Evolutionary conservation across 2,113 vertebrate species (phyloP).

Genomic region (Kobus ellipsiprymnus): DNA sequence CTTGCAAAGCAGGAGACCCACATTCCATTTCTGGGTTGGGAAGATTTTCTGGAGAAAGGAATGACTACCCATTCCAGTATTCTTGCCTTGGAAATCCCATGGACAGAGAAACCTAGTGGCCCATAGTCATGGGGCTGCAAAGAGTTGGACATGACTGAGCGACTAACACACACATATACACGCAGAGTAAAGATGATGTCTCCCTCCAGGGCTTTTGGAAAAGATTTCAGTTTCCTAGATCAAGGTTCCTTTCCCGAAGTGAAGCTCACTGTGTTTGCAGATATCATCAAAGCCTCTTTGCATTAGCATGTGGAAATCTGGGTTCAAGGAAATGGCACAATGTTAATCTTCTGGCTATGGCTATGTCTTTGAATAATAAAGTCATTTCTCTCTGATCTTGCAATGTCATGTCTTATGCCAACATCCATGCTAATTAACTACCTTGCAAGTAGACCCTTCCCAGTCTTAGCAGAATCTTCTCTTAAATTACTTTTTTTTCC

Average conservation of each 20-base stretch:
- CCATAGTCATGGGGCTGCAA: neutral
- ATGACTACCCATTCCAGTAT: neutral
- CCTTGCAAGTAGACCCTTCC: neutral
- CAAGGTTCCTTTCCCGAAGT: neutral
- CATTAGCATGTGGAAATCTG: neutral
- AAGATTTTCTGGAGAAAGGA: neutral
- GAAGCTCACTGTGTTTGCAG: neutral
- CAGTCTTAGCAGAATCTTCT: neutral
- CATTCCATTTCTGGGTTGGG: rapidly evolving
- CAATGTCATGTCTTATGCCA: neutral
- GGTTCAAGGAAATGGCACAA: neutral
- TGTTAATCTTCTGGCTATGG: neutral
- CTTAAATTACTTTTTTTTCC: neutral
- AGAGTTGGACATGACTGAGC: neutral
- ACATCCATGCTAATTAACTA: neutral
- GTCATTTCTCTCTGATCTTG: neutral
- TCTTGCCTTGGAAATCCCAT: neutral
- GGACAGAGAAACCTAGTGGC: neutral
- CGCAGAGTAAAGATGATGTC: neutral
- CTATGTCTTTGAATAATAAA: neutral
- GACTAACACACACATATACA: neutral
- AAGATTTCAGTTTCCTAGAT: neutral
- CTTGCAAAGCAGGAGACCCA: neutral
- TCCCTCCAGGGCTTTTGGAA: neutral
- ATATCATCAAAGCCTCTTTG: neutral